A percentile compares a stretch with the other conserved stretches of the same genome.
phyloP scores from a whole-genome alignment of 2,113 vertebrate genomes.

The Sardina pilchardus region DNA sequence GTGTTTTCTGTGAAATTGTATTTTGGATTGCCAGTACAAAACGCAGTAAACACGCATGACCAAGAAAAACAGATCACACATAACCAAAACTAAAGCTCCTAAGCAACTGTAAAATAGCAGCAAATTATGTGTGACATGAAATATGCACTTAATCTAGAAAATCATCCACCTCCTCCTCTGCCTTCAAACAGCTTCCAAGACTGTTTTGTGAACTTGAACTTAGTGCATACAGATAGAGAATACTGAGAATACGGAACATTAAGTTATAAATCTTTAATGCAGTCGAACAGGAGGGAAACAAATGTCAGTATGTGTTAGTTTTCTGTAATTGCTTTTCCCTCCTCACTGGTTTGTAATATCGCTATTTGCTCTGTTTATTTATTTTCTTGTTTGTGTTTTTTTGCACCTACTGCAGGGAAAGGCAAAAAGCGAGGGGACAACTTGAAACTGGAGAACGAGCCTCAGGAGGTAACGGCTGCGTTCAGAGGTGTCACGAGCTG shows the following conservation, averaged over 20 bases:
- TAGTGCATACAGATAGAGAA: not conserved
- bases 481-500: not conserved
- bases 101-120: not conserved
- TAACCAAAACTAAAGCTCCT: not conserved
- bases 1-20: not conserved
- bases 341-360: not conserved
- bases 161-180: not conserved
- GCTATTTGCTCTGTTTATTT: not conserved
- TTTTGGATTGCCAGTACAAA: not conserved
- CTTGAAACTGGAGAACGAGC: slow-evolving; percentile 85
- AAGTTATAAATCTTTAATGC: too few species aligned
- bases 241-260: too few species aligned
- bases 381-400: slow-evolving; percentile 15
- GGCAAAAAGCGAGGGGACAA: slow-evolving; percentile 81
- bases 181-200: not conserved
- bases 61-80: not conserved
- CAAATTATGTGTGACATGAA: not conserved
- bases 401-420: slow-evolving; percentile 71
- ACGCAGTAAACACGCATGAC: not conserved
- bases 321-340: not conserved
- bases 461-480: slow-evolving; percentile 76
- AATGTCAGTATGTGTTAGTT: not conserved
- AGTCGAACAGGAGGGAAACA: too few species aligned
- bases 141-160: not conserved
- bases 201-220: not conserved